Evolutionary conservation across 1,140 invertebrate species (phyloP), one percentile per base, ranked within the genome.

Genomic region (Leptinotarsa defecta): DNA sequence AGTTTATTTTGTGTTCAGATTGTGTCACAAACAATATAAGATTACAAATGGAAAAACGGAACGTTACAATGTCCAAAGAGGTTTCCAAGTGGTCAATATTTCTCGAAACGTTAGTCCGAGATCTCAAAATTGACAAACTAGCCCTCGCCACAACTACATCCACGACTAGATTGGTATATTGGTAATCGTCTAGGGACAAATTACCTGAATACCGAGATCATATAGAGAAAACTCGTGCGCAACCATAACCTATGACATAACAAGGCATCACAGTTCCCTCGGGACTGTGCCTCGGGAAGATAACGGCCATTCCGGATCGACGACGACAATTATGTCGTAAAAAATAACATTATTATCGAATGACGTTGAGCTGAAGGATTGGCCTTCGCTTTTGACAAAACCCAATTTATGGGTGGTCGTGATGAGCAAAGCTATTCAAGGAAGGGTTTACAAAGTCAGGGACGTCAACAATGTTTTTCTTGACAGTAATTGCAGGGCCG

Each of bases 311-410:
- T 68, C 63, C 22, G 22, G 52, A 57, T 57, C 52, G 52, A 57
- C 52, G 52, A 48, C n/a, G 61, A 68, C 77, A 78, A 78, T 76
- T 76, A 78, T 78, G 68, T 76, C 74, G 74, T 78, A 78, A 78
- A 77, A 78, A 78, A 76, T 76, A 76, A 76, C 57, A 76, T 61
- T 63, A 67, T 75, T 17, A 65, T 73, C 22, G 71, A 48, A 27
- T 43, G 71, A 64, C 70, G 43, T 57, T 61, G 70, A n/a, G 64
- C 64, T 65, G 64, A 65, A 65, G 15, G 64, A 65, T 65, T 65
- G 64, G 64, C 52, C 15, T 57, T 57, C 52, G 52, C 13, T 57
- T 57, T 19, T n/a, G 52, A 57, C 5, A 15, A 57, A 57, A 19
- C 52, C 52, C 52, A 57, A 57, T 57, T 57, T 57, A 57, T 5